Conservation (phyloP, 1,140 invertebrate species). For the Drosophila gunungcola region DNA sequence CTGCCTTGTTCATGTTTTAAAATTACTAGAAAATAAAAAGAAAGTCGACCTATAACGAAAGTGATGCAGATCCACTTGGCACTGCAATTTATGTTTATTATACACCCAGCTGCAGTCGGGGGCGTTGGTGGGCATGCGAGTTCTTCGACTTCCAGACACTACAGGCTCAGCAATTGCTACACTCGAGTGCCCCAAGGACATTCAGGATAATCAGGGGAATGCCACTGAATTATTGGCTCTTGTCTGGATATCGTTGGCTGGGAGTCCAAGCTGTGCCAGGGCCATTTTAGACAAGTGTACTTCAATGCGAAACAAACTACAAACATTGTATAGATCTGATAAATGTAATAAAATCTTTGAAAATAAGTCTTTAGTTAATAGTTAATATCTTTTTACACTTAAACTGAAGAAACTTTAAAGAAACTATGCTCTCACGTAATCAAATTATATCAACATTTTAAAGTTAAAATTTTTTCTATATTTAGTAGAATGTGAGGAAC, state of each 20-base stretch:
- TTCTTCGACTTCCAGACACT: conserved; percentile 3
- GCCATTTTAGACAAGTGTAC: neutral
- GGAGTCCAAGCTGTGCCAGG: neutral
- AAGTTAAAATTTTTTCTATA: too few relatives aligned
- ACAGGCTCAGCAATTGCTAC: conserved; percentile 18
- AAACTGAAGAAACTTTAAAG: too few relatives aligned
- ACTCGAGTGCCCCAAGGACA: conserved; percentile 21
- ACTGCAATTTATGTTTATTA: conserved; percentile 67
- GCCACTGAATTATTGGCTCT: conserved; percentile 13
- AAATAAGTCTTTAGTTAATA: neutral
- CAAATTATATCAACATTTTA: too few relatives aligned
- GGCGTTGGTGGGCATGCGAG: conserved; percentile 9
- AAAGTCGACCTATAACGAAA: conserved; percentile 4
- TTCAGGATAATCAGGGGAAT: conserved; percentile 15
- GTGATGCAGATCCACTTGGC: conserved; percentile 12
- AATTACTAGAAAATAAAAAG: conserved; percentile 36
- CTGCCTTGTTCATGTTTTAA: conserved; percentile 9
- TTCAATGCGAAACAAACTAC: neutral
- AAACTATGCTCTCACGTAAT: too few relatives aligned
- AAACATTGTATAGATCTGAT: neutral
- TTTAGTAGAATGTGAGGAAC: too few relatives aligned
- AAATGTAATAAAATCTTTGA: neutral
- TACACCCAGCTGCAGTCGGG: conserved; percentile 21
- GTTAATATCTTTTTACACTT: too few relatives aligned
- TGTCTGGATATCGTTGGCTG: neutral